Evolutionary conservation across 2,797 vertebrate genomes (phyloP).

Genomic region (Strix occidentalis): DNA sequence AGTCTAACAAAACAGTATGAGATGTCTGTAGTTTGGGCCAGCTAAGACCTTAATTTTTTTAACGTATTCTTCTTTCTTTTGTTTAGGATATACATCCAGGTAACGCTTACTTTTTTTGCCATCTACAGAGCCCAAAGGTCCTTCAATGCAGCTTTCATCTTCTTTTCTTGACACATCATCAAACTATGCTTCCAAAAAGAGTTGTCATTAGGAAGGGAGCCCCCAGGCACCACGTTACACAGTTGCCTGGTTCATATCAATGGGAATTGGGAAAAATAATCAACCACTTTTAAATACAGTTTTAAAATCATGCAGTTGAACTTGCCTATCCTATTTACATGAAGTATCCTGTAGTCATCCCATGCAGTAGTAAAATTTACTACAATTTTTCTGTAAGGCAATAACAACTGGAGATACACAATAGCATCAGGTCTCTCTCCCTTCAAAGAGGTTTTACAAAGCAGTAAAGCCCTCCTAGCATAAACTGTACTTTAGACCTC

Average conservation of each 20-base stretch:
- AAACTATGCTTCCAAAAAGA: background rate
- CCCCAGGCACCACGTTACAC: constrained; percentile 3
- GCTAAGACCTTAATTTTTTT: background rate
- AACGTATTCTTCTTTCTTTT: background rate
- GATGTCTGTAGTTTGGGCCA: background rate
- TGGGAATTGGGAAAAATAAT: background rate
- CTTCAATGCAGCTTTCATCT: background rate
- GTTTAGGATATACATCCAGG: background rate
- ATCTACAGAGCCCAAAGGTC: background rate
- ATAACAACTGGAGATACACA: background rate
- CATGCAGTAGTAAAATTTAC: background rate
- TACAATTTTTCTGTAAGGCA: background rate
- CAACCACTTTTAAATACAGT: constrained; percentile 4
- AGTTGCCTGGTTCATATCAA: constrained; percentile 12
- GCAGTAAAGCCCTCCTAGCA: background rate
- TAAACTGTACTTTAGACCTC: background rate
- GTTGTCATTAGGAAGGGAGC: background rate
- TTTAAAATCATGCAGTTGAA: constrained; percentile 8
- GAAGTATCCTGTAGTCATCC: background rate
- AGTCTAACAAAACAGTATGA: background rate
- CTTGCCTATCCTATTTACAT: background rate
- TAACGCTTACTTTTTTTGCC: background rate
- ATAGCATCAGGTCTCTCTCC: background rate
- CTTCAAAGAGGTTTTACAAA: constrained; percentile 3
- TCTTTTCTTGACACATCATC: background rate